phyloP scores from a whole-genome alignment of 2,888 invertebrate genomes.

The Pollenia amentaria region DNA sequence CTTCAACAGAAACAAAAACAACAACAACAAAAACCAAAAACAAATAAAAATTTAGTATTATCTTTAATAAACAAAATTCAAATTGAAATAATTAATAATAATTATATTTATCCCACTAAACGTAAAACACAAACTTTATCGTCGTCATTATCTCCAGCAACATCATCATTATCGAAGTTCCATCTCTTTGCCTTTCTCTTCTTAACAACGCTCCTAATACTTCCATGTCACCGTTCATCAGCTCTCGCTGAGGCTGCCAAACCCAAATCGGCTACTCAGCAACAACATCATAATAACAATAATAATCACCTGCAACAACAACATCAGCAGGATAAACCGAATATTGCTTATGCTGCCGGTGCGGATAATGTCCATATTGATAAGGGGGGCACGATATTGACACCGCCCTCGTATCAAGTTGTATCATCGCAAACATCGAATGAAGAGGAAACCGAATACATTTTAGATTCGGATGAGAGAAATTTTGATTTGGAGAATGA shows the following conservation, averaged over 20 bases:
- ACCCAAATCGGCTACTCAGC: conserved; percentile 81
- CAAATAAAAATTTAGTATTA: conserved; percentile 65
- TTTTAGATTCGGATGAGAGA: conserved; percentile 82
- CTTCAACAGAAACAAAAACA: not conserved
- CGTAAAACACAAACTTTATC: conserved; percentile 57
- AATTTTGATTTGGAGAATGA: conserved; percentile 81
- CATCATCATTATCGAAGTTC: conserved; percentile 59
- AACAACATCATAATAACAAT: conserved; percentile 74
- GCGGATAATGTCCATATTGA: conserved; percentile 75
- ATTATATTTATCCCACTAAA: conserved; percentile 62
- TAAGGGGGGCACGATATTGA: conserved; percentile 76
- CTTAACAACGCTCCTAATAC: conserved; percentile 73
- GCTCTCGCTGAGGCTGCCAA: conserved; percentile 78
- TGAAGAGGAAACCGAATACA: conserved; percentile 82
- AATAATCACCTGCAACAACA: conserved; percentile 75
- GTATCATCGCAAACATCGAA: conserved; percentile 82
- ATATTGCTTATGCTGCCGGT: conserved; percentile 71
- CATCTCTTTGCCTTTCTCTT: conserved; percentile 76
- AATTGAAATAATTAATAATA: conserved; percentile 73
- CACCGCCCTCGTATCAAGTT: conserved; percentile 81
- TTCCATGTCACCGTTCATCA: conserved; percentile 75
- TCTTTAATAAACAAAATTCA: conserved; percentile 72
- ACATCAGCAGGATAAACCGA: conserved; percentile 63
- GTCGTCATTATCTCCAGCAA: conserved; percentile 28
- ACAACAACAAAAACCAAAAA: conserved; percentile 71